phyloP scores from a whole-genome alignment of 2,888 invertebrate species.

The Hyppa rectilinea region DNA sequence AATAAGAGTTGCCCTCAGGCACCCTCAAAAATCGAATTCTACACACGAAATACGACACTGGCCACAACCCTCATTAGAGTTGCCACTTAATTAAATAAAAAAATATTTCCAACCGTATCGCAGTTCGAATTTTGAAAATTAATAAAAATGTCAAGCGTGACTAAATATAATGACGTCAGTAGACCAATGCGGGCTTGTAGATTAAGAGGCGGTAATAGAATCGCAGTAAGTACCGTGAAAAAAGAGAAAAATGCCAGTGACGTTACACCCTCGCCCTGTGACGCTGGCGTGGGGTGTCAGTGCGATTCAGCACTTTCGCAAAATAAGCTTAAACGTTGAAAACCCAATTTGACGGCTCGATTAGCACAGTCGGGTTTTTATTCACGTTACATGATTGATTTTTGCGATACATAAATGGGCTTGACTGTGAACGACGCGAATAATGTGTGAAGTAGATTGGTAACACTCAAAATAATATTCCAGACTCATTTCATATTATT shows the following conservation, averaged over 20 bases:
- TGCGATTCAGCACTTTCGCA: slow-evolving; percentile 87
- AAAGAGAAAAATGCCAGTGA: slow-evolving; percentile 83
- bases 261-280: slow-evolving; percentile 74
- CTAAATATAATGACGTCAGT: slow-evolving; percentile 71
- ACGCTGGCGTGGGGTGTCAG: slow-evolving; percentile 76
- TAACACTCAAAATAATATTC: background rate
- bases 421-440: slow-evolving; percentile 27
- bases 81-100: slow-evolving; percentile 80
- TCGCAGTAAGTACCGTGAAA: slow-evolving; percentile 80
- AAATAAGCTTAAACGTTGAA: slow-evolving; percentile 87
- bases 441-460: background rate
- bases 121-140: slow-evolving; percentile 70
- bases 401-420: slow-evolving; percentile 49
- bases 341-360: slow-evolving; percentile 90
- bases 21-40: slow-evolving; percentile 76
- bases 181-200: slow-evolving; percentile 72
- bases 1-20: slow-evolving; percentile 77
- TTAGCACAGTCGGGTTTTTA: slow-evolving; percentile 78
- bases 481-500: background rate
- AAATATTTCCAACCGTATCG: slow-evolving; percentile 66
- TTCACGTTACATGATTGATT: slow-evolving; percentile 75
- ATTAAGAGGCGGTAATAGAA: slow-evolving; percentile 80
- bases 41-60: slow-evolving; percentile 85
- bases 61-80: slow-evolving; percentile 82
- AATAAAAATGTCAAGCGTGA: slow-evolving; percentile 72